phyloP scores from a whole-genome alignment of 2,797 vertebrate species.

The Microctenopoma lineatum region DNA sequence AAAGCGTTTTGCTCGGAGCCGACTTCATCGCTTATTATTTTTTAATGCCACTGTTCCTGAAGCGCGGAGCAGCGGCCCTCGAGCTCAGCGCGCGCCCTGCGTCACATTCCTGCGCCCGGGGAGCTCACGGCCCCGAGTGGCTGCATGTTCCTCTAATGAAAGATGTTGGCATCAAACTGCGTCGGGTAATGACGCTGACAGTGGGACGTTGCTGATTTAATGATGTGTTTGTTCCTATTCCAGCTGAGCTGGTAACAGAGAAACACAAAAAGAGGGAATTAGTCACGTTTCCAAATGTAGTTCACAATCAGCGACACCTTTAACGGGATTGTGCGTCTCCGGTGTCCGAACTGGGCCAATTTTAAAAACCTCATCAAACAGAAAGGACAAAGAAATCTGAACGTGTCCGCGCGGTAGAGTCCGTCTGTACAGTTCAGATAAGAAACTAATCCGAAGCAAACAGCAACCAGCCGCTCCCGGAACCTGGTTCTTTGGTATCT shows the following conservation, averaged over 20 bases:
- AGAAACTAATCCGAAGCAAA: conserved; percentile 69
- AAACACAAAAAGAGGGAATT: conserved; percentile 9
- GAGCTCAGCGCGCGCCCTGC: conserved; percentile 47
- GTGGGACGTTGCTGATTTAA: conserved; percentile 60
- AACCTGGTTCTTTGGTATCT: conserved; percentile 58
- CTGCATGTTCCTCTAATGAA: conserved; percentile 66
- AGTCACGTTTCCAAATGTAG: conserved; percentile 47
- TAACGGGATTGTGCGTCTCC: conserved; percentile 56
- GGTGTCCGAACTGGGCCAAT: conserved; percentile 51
- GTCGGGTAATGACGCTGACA: conserved; percentile 49
- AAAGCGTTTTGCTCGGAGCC: conserved; percentile 71
- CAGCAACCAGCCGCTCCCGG: conserved; percentile 42
- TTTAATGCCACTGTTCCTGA: conserved; percentile 53
- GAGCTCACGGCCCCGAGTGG: conserved; percentile 31
- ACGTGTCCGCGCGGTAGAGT: conserved; percentile 51
- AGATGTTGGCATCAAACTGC: conserved; percentile 55
- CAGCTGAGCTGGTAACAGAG: conserved; percentile 37
- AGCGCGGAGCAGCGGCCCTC: conserved; percentile 47
- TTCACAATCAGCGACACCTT: conserved; percentile 49
- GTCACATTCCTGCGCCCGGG: conserved; percentile 33
- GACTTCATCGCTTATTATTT: conserved; percentile 75
- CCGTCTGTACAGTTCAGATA: conserved; percentile 71
- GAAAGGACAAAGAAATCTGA: conserved; percentile 48
- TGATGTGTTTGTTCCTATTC: conserved; percentile 63
- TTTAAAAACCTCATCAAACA: conserved; percentile 50